Base-by-base conservation (phyloP, 2,888 invertebrate genomes). In the Cyrtodaria siliqua region DNA sequence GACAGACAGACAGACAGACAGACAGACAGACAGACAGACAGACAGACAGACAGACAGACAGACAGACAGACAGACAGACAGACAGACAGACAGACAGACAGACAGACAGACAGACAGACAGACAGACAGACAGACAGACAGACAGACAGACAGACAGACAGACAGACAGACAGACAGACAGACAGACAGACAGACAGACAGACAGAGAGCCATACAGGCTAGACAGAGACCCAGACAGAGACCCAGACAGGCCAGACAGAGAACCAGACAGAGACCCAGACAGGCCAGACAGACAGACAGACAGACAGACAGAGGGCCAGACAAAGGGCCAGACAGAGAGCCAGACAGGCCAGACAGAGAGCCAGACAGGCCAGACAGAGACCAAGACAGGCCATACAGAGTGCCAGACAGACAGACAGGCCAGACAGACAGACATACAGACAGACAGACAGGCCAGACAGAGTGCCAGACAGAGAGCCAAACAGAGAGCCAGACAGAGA, bases 101-200 rank as follows among this genome's bases (percentile, higher is more conserved):
- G 27, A 29, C 55, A 33, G 33, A 55, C 29, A 55, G 16, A 29
- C 27, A 60, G 47, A 47, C 20, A 47, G 27, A 60, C 23, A 60
- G n/a, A 47, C 23, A 47, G 47, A 47, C n/a, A 27, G 27, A 60
- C 23, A 60, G 44, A 60, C 23, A 60, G 60, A 47, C 23, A 60
- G 60, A 60, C 23, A 60, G 47, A 60, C 23, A 60, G 60, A 60
- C 42, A 60, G 60, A 60, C 23, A 60, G 24, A 60, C 23, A 60
- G 60, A 47, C 38, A 60, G 40, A 60, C 38, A 60, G 27, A 60
- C 16, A 47, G 47, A 60, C 26, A 60, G 23, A 60, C 38, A 60
- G 26, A 60, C 38, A 60, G 40, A 47, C 38, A 60, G 60, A 60
- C 42, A 60, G 47, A 47, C 16, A 27, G 60, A 42, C n/a, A 47